phyloP scores from a whole-genome alignment of 1,140 invertebrate species.

The Megalopta genalis region DNA sequence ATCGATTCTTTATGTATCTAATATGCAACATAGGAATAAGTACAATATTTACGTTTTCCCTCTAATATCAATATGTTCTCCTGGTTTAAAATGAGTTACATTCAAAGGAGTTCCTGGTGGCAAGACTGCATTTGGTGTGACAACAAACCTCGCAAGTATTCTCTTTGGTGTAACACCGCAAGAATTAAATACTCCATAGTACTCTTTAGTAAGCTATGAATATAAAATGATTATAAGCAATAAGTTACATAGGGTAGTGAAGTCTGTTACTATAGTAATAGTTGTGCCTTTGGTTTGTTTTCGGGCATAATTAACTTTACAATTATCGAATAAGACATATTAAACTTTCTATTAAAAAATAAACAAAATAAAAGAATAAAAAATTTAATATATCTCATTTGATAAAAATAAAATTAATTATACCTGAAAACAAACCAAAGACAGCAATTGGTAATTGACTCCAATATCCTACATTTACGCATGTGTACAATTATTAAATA shows the following conservation, averaged over 20 bases:
- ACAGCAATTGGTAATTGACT: too few species aligned
- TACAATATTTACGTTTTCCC: slow-evolving; percentile 91
- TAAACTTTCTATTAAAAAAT: too few species aligned
- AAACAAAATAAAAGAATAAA: too few species aligned
- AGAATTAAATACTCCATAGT: slow-evolving; percentile 91
- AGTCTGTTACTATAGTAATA: too few species aligned
- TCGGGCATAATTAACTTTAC: too few species aligned
- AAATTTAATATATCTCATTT: too few species aligned
- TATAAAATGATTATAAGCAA: slow-evolving; percentile 16
- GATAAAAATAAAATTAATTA: too few species aligned
- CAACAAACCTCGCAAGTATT: slow-evolving; percentile 89
- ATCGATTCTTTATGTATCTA: background rate
- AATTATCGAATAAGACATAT: too few species aligned
- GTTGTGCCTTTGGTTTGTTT: too few species aligned
- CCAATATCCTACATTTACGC: too few species aligned
- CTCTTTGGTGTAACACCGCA: slow-evolving; percentile 95
- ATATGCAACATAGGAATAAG: background rate
- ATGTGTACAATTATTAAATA: background rate
- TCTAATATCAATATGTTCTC: slow-evolving; percentile 93
- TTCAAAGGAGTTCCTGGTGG: slow-evolving; percentile 93
- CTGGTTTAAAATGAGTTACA: slow-evolving; percentile 94
- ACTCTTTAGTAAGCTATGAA: slow-evolving; percentile 89
- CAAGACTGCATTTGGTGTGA: slow-evolving; percentile 93
- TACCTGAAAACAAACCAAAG: too few species aligned
- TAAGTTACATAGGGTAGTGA: background rate